Base-by-base conservation (phyloP, 2,888 invertebrate species). In the Drosophila falleni region DNA sequence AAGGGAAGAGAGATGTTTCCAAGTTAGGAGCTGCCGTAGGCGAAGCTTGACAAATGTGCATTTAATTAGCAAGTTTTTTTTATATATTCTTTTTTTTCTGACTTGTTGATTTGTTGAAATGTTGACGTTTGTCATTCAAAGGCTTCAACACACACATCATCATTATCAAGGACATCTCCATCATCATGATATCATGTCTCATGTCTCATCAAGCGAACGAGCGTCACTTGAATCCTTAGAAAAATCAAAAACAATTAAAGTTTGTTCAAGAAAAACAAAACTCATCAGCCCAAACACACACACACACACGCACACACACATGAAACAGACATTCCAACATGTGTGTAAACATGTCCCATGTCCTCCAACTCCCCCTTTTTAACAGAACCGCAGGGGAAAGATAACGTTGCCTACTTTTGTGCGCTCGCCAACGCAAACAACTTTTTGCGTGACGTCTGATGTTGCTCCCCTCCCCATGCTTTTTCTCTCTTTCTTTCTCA, bases 181-280 rank as follows among this genome's bases (percentile, higher is more conserved):
- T 42, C 42, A 65, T 49, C 33, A 41, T 50, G 33, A 56, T 56
- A 58, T 63, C 54, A 54, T 56, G 33, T 59, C 59, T 63, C 54
- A 54, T 56, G 33, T 59, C 59, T 63, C 64, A 44, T 63, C 56
- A 42, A 16, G 35, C 13, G 29, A 59, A 64, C 53, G 65, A 80
- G 70, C 78, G 87, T 83, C 87, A 75, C 60, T 86, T 72, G 89
- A 86, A 86, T 89, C 86, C 86, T 85, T 86, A 86, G 42, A 66
- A 87, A 89, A 89, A 86, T 89, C 88, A 82, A 86, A 86, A 86
- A 86, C 86, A 86, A 86, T 86, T 86, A 87, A 86, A 86, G 86
- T 86, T 86, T 85, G 75, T 74, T 82, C 82, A 87, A 89, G 82
- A 80, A 89, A 89, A 87, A 89, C 82, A 89, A 80, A 87, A 81